Percentiles rank a stretch among this genome's conserved stretches.
These are phyloP conservation scores for Psittacula cyanocephala DNA, from an alignment of 2,113 vertebrate genomes.

Conservation along the genomic window DNA sequence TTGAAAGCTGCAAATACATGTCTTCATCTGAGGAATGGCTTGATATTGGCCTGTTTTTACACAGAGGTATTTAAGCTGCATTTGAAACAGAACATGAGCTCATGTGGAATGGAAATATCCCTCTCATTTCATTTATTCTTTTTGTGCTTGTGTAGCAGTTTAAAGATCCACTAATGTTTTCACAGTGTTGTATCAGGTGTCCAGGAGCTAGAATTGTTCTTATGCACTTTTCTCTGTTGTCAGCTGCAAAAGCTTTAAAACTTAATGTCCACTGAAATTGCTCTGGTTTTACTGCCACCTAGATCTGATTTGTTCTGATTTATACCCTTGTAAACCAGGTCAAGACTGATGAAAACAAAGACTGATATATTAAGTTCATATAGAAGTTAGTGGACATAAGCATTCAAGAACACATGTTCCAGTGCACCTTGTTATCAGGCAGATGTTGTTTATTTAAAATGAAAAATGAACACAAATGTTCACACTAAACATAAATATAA, in stretches of 20 bases:
- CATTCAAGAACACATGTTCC: neutral
- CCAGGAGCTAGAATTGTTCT: neutral
- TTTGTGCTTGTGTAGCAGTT: neutral
- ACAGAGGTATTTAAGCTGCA: neutral
- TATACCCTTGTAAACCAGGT: neutral
- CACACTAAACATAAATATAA: neutral
- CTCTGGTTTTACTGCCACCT: neutral
- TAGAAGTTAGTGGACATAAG: neutral
- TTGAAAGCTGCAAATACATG: neutral
- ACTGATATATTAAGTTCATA: neutral
- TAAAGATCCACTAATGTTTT: neutral
- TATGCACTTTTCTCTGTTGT: neutral
- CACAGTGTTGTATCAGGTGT: neutral
- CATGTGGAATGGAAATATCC: neutral
- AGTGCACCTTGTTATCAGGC: neutral
- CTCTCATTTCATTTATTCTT: neutral
- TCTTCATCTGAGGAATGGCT: neutral
- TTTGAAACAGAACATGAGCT: neutral
- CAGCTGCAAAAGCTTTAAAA: slow-evolving; percentile 12
- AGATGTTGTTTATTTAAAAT: neutral
- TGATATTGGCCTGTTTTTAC: neutral
- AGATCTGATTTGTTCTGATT: slow-evolving; percentile 25
- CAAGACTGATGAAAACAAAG: neutral
- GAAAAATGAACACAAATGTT: neutral
- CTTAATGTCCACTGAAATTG: slow-evolving; percentile 16